Evolutionary conservation across 2,113 vertebrate genomes (phyloP).

Genomic region (Lates calcarifer): DNA sequence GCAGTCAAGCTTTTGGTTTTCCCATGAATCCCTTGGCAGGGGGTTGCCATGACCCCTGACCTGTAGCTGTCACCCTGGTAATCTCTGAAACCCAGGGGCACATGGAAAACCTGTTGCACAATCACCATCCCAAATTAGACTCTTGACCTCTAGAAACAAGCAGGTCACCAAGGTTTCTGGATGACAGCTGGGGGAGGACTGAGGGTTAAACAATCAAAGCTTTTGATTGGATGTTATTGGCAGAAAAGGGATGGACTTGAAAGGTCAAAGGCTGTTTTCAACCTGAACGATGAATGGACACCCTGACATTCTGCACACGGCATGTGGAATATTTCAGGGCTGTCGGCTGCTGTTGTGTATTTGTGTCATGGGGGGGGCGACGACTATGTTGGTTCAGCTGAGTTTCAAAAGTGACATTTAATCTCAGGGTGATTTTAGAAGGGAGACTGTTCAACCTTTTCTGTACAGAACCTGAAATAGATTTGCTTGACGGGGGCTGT

Average conservation of each 20-base stretch:
- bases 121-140: constrained; percentile 78
- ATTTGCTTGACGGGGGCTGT: constrained; percentile 48
- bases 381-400: constrained; percentile 59
- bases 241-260: constrained; percentile 49
- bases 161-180: constrained; percentile 48
- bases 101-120: constrained; percentile 75
- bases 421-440: constrained; percentile 52
- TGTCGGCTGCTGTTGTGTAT: constrained; percentile 18
- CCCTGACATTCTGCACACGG: constrained; percentile 63
- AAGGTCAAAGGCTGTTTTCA: constrained; percentile 67
- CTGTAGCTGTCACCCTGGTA: constrained; percentile 63
- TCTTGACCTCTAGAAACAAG: constrained; percentile 67
- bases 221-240: constrained; percentile 54
- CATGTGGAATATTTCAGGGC: constrained; percentile 45
- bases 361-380: constrained; percentile 32
- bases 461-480: constrained; percentile 56
- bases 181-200: constrained; percentile 62
- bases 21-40: constrained; percentile 73
- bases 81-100: constrained; percentile 60
- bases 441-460: constrained; percentile 50
- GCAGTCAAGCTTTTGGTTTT: constrained; percentile 69
- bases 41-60: constrained; percentile 69
- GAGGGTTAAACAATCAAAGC: constrained; percentile 74
- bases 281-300: constrained; percentile 61
- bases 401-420: constrained; percentile 70